Base-by-base conservation (phyloP, 2,113 vertebrate species). In the Callionymus lyra region DNA sequence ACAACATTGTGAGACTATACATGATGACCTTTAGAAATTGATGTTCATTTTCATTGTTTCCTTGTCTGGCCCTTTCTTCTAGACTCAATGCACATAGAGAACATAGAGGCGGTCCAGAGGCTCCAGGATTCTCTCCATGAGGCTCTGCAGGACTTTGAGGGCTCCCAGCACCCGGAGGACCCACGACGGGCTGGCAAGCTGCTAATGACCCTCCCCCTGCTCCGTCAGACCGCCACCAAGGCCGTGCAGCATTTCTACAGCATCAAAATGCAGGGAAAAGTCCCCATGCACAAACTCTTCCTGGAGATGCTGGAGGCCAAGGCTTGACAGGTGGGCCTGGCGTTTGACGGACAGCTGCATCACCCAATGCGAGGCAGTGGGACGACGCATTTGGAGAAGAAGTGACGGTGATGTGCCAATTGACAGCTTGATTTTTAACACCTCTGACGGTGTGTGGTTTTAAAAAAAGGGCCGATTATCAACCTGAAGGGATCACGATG, bases 51-150 rank as follows among this genome's bases (percentile, higher is more conserved):
- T 27, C 21, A 27, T 27, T 27, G 21, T 27, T 4, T 27, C 9
- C 15, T 16, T 38, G 13, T 17, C 6, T 39, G 2, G 2, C 16
- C 4, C n/a, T 2, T 1, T 19, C 6, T 17, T 53, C 31, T 55
- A 98, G 94, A 98, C 73, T 95, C 93, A 33, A 94, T 91, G 90
- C 91, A 96, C 81, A 94, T 98, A 72, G 91, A 97, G 71, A 93
- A 95, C 47, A 84, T 91, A 58, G 91, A 93, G 63, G 90, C 92
- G 0, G 92, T 98, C 54, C 93, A 94, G 80, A 90, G 90, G 76
- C 91, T 98, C 44, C 94, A 97, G 78, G 94, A 98, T 56, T 87
- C 91, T 57, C 90, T 98, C 49, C 94, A 97, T 0, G 94, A 97
- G 85, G 94, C 94, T 1, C 90, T 98, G 78, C 93, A 97, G 87